Percentiles rank a stretch among this genome's conserved stretches.
phyloP scores from a whole-genome alignment of 2,888 invertebrate species.

The Sarcophaga rosellei region DNA sequence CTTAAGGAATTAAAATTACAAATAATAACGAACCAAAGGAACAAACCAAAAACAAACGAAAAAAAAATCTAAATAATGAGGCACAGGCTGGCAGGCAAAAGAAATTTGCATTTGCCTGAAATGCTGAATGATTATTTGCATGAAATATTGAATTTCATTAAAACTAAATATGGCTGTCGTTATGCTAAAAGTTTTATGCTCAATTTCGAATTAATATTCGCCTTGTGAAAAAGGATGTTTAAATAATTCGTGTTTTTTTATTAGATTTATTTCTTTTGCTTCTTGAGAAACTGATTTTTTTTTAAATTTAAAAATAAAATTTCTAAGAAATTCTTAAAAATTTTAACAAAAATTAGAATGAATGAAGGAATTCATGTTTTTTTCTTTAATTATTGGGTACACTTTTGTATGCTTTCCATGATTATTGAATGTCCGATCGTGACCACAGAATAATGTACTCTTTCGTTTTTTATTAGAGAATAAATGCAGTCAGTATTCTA shows the following conservation, averaged over 20 bases:
- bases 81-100: too few species aligned
- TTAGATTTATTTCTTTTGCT: background rate
- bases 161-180: background rate
- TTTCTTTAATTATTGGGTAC: too few species aligned
- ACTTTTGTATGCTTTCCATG: too few species aligned
- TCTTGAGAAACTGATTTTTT: background rate
- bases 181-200: background rate
- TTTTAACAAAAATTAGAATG: too few species aligned
- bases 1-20: constrained; percentile 37
- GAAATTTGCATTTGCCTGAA: constrained; percentile 45
- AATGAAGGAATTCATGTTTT: too few species aligned
- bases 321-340: too few species aligned
- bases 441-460: too few species aligned
- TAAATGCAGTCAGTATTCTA: too few species aligned
- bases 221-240: constrained; percentile 27
- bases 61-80: background rate
- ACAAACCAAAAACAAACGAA: background rate
- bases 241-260: background rate
- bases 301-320: too few species aligned
- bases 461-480: too few species aligned
- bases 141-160: constrained; percentile 63
- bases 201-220: constrained; percentile 4
- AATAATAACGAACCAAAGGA: constrained; percentile 16
- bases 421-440: too few species aligned
- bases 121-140: constrained; percentile 42